A percentile compares a stretch with the other conserved stretches of the same genome.
phyloP scores from a whole-genome alignment of 2,888 invertebrate genomes.

The Nephrotoma guestfalica region DNA sequence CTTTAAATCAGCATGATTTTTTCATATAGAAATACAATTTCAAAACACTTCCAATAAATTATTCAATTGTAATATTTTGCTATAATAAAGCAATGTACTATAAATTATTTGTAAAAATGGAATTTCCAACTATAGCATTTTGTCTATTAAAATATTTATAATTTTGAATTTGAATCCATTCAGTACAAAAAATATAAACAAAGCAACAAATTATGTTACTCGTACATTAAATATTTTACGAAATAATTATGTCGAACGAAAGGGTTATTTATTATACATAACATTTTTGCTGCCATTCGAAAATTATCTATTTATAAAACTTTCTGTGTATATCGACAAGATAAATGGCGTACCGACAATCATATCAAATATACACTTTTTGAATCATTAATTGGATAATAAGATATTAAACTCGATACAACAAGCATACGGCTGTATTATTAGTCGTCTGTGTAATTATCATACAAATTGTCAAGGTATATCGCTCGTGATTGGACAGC shows the following conservation, averaged over 20 bases:
- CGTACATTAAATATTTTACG: neutral
- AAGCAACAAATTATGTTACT: neutral
- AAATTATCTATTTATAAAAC: neutral
- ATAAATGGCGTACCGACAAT: neutral
- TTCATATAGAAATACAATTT: neutral
- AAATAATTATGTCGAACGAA: neutral
- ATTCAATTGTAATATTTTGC: neutral
- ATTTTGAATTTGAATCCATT: neutral
- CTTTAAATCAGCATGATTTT: neutral
- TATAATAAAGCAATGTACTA: neutral
- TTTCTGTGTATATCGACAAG: neutral
- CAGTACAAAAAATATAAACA: neutral
- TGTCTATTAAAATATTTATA: neutral
- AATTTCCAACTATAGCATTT: neutral
- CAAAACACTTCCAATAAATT: neutral
- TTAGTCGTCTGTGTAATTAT: neutral
- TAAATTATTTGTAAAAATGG: neutral
- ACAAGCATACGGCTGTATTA: neutral
- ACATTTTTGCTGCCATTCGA: neutral
- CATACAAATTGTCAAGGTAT: neutral
- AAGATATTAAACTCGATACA: neutral
- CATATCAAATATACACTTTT: neutral
- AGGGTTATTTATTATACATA: neutral
- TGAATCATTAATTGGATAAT: neutral
- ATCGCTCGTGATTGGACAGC: neutral